These are phyloP conservation scores for Speoplatyrhinus poulsoni DNA, from an alignment of 2,113 vertebrate genomes.

Conservation along the genomic window DNA sequence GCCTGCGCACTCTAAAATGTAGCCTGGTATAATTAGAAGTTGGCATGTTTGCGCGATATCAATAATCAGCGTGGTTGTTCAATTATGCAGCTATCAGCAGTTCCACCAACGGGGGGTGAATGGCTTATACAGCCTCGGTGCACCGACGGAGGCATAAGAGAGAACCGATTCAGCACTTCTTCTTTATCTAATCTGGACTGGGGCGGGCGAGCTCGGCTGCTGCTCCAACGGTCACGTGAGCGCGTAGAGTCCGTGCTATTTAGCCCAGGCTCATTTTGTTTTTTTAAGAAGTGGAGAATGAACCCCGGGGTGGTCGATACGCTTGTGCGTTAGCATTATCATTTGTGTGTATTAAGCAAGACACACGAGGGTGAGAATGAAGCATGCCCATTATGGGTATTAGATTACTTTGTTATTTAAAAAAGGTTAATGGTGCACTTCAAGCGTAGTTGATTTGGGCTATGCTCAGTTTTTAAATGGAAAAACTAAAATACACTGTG, in stretches of 20 bases:
- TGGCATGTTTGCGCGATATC: constrained; percentile 69
- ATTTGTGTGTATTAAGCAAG: background rate
- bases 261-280: constrained; percentile 15
- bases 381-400: background rate
- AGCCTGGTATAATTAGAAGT: constrained; percentile 67
- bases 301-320: background rate
- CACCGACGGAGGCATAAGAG: constrained; percentile 56
- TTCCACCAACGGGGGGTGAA: constrained; percentile 58
- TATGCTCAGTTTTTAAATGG: too few species aligned
- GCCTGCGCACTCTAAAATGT: constrained; percentile 32
- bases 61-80: constrained; percentile 73
- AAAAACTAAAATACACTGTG: too few species aligned
- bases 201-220: constrained; percentile 48
- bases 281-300: constrained; percentile 9
- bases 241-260: constrained; percentile 36
- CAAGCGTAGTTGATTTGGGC: background rate
- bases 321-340: background rate
- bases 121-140: constrained; percentile 62
- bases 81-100: constrained; percentile 76
- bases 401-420: background rate
- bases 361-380: background rate
- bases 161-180: constrained; percentile 77
- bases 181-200: constrained; percentile 76
- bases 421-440: background rate
- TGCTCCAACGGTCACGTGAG: constrained; percentile 40